Conservation (phyloP, 2,113 vertebrate genomes). For the Calyptomena viridis region DNA sequence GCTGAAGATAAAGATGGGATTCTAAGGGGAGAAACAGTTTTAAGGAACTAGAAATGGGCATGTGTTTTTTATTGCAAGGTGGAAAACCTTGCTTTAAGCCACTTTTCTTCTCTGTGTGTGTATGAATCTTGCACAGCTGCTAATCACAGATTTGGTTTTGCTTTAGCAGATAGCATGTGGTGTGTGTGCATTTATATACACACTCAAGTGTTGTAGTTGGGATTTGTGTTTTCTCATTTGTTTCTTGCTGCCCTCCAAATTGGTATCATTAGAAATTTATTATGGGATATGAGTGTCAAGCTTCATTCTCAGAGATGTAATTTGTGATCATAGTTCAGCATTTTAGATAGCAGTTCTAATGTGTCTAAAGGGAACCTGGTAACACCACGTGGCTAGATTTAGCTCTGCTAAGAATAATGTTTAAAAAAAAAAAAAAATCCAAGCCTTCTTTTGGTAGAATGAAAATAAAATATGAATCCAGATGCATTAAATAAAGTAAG, state of each 20-base stretch:
- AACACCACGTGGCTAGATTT: not conserved
- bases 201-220: not conserved
- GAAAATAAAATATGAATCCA: not conserved
- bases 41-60: not conserved
- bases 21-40: not conserved
- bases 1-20: not conserved
- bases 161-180: not conserved
- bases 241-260: not conserved
- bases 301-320: not conserved
- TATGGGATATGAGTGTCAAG: not conserved
- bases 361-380: not conserved
- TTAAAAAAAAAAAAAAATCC: not conserved
- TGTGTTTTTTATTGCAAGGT: not conserved
- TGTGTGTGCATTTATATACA: not conserved
- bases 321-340: not conserved
- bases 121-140: not conserved
- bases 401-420: not conserved
- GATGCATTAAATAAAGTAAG: not conserved
- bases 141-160: not conserved
- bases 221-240: not conserved
- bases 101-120: not conserved
- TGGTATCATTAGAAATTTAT: not conserved
- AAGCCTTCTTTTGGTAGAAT: not conserved
- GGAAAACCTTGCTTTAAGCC: not conserved
- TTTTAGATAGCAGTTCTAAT: not conserved